Base-by-base conservation (phyloP, 2,113 vertebrate species). In the Aegotheles bennettii region DNA sequence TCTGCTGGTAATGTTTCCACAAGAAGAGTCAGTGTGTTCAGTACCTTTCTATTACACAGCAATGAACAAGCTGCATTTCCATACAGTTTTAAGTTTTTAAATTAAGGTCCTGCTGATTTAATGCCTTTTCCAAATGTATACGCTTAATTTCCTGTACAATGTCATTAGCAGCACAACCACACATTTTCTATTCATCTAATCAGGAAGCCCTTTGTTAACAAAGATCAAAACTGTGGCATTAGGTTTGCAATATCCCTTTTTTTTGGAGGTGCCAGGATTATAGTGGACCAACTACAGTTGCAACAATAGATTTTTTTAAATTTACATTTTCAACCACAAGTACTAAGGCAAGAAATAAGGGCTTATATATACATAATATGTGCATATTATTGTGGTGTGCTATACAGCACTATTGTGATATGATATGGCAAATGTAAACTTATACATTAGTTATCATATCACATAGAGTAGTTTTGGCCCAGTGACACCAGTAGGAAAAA, bases 81-180 rank as follows among this genome's bases (percentile, higher is more conserved):
- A 98, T 98, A 98, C 96, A 98, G 97, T 98, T 98, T 98, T 97
- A 97, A 98, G 97, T 98, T 98, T 98, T 98, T 98, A 98, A 98
- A 98, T 98, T 98, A 98, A 98, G 96, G 97, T 98, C 98, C 98
- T 98, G 98, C 98, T 98, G 98, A 98, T 98, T 98, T 98, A 98
- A 98, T 98, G 97, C 98, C 96, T 97, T 95, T 96, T 98, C 94
- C 97, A 98, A 98, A 98, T 97, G 97, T 98, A 98, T 97, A 98
- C 8, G 97, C 97, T 98, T 98, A 98, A 98, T 98, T 98, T 98
- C 97, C 98, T 98, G 97, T 98, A 98, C 98, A 96, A 98, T 98
- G 97, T 97, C 97, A 98, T 98, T 98, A 98, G 97, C 95, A 97
- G 97, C 96, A 98, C 96, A 96, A 98, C 97, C 98, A 94, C 97